A percentile compares a stretch with the other conserved stretches of the same genome.
These are phyloP conservation scores for Anhinga rufa DNA, from an alignment of 2,113 vertebrate genomes.

Conservation along the genomic window DNA sequence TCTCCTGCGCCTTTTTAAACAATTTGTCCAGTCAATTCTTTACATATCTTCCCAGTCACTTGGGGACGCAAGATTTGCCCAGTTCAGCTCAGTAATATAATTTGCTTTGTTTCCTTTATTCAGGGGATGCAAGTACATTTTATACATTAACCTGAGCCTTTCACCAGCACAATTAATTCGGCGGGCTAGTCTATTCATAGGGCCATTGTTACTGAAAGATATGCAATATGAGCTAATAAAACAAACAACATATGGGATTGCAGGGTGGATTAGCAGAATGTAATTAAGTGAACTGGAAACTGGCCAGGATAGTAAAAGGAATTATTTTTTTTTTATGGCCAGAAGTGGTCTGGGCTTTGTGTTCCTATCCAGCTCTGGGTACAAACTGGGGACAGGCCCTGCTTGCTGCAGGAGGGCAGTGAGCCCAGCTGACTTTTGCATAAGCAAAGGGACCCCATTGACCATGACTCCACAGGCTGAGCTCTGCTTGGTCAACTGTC, in stretches of 20 bases:
- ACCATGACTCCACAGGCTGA: neutral
- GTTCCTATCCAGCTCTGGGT: neutral
- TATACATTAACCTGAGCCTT: slow-evolving; percentile 22
- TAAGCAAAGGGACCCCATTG: neutral
- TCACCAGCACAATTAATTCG: neutral
- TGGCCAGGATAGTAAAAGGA: neutral
- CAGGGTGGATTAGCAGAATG: neutral
- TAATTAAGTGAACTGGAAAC: slow-evolving; percentile 31
- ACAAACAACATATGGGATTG: slow-evolving; percentile 40
- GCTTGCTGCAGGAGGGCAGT: neutral
- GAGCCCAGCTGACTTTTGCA: neutral
- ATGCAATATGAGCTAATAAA: slow-evolving; percentile 26
- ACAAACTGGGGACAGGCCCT: neutral
- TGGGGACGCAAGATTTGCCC: neutral
- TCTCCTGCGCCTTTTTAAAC: neutral
- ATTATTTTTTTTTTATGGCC: neutral
- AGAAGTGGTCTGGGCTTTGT: neutral
- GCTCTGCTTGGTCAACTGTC: neutral
- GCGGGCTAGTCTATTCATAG: neutral
- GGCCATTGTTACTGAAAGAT: neutral
- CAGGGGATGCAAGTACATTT: neutral
- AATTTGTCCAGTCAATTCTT: neutral
- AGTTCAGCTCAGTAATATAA: neutral
- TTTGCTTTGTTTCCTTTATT: neutral
- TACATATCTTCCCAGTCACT: neutral